Evolutionary conservation across 2,113 vertebrate genomes (phyloP).

Genomic region (Cynoglossus semilaevis): DNA sequence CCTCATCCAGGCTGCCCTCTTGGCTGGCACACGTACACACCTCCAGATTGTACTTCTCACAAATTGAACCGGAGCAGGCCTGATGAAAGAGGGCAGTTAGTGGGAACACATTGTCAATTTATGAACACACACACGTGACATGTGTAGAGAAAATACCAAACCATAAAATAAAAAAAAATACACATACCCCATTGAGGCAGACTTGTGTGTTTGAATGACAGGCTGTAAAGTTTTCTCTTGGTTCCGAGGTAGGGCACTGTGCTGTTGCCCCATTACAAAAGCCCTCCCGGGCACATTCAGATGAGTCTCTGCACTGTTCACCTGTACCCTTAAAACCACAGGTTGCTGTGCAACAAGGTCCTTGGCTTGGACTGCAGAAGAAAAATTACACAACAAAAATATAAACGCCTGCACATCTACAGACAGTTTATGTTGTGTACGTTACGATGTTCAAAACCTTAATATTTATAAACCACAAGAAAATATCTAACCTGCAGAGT

Average conservation of each 20-base stretch:
- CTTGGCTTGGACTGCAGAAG: slow-evolving; percentile 86
- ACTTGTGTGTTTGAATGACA: slow-evolving; percentile 92
- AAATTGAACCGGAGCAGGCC: slow-evolving; percentile 96
- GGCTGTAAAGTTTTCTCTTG: slow-evolving; percentile 85
- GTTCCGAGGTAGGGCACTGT: slow-evolving; percentile 83
- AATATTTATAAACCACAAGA: no score
- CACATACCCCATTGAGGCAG: slow-evolving; percentile 89
- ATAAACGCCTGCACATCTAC: background rate
- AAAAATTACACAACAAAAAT: background rate
- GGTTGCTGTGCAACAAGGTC: slow-evolving; percentile 84
- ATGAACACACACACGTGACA: no score
- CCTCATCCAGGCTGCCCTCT: slow-evolving; percentile 85
- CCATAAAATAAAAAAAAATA: background rate
- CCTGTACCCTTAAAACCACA: slow-evolving; percentile 76
- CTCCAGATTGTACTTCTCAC: slow-evolving; percentile 85
- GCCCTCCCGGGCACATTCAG: slow-evolving; percentile 86
- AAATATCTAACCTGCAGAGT: slow-evolving; percentile 83
- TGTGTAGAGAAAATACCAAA: slow-evolving; percentile 2
- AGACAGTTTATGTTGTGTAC: no score
- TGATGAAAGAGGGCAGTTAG: slow-evolving; percentile 40
- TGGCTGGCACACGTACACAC: slow-evolving; percentile 88
- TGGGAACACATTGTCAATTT: no score
- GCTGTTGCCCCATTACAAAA: slow-evolving; percentile 82
- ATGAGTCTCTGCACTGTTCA: slow-evolving; percentile 81
- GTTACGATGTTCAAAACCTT: no score